phyloP scores from a whole-genome alignment of 2,888 invertebrate species.

The Apoderus coryli region DNA sequence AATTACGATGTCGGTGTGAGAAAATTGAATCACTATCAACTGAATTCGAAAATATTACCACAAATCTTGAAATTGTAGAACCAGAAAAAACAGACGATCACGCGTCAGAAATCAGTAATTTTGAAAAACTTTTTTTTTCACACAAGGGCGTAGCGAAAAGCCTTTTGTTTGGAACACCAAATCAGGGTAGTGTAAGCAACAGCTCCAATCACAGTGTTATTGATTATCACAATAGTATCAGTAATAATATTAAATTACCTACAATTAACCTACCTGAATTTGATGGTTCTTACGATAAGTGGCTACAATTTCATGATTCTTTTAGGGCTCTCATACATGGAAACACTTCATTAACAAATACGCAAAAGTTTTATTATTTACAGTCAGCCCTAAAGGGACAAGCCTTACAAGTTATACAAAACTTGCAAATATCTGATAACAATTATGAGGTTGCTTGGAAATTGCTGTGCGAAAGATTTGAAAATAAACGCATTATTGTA shows the following conservation, averaged over 20 bases:
- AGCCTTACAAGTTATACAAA: background rate
- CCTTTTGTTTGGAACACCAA: too few species aligned
- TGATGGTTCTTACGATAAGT: background rate
- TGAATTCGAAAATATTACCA: background rate
- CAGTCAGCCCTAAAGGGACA: background rate
- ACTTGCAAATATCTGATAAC: background rate
- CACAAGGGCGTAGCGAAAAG: background rate
- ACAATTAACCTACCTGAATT: conserved; percentile 1
- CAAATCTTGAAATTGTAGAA: background rate
- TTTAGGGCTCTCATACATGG: background rate
- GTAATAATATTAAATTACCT: background rate
- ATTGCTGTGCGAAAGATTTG: conserved; percentile 3
- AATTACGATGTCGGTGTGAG: background rate
- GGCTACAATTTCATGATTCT: background rate
- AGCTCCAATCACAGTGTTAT: too few species aligned
- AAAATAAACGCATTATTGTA: conserved; percentile 4
- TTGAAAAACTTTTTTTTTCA: conserved; percentile 1
- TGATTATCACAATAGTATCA: background rate
- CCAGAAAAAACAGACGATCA: background rate
- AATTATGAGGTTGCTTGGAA: conserved; percentile 3
- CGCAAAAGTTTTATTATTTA: conserved; percentile 4
- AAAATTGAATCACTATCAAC: conserved; percentile 1
- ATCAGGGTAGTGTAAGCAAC: too few species aligned
- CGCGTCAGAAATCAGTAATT: too few species aligned
- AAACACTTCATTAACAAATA: background rate